Base-by-base conservation (phyloP, 30 jellyfish, hydroid and myxozoan genomes). In the Aurelia aurita region DNA sequence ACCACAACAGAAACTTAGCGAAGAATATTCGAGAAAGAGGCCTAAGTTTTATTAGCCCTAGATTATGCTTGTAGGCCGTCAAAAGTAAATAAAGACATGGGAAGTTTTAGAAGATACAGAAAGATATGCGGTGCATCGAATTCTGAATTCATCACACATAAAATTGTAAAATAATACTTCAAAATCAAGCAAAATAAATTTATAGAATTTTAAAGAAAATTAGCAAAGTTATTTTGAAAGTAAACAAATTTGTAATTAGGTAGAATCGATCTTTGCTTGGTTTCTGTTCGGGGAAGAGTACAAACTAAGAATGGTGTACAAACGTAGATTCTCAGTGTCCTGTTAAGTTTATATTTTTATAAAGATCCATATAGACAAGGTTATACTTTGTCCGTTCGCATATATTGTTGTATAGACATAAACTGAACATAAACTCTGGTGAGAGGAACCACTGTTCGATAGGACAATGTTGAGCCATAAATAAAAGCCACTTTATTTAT, bases 331-430 rank as follows among this genome's bases (percentile, higher is more conserved):
- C 79, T 58, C 57, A 29, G 72, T 82, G 71, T 63, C 93, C 83
- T 19, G 82, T 54, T 83, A 71, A 83, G 93, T 83, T 83, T 83
- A 83, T 83, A 72, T 83, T 83, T 83, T 83, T 83, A 83, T 83
- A 83, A 83, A 83, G 76, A 53, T 69, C 87, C 47, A 72, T 35
- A 35, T 28, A 25, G 93, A 34, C 93, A 68, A 57, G 72, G 81
- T 22, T 83, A 58, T 19, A 72, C 82, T 69, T 83, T 83, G 93
- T 63, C 93, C 20, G 29, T 58, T 83, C 85, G 65, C 67, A 55
- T 55, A 31, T 83, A 63, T 47, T 83, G 60, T 60, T 83, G 23
- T 83, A 83, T 61, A 70, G 87, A 71, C 72, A 83, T 69, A 82
- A 59, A 71, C 69, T 44, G 51, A 39, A 39, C 51, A 39, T 39